Evolutionary conservation across 2,113 vertebrate genomes (phyloP), one percentile per base, ranked within the genome.

Genomic region (Prunella fulvescens): DNA sequence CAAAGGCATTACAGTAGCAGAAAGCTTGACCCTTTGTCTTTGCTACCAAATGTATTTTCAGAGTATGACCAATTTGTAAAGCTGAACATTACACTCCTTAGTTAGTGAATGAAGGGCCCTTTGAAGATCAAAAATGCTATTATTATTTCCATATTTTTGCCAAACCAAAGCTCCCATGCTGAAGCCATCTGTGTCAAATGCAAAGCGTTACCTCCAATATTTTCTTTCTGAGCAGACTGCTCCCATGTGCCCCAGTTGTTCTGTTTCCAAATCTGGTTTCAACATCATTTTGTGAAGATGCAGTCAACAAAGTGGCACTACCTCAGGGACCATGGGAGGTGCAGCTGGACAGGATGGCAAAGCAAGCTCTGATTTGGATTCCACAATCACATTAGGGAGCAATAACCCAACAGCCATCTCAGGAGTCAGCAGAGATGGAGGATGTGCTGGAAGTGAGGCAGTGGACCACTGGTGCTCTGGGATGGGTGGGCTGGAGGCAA

Each of bases 51-150:
- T 51, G n/a, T 66, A 84, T 90, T 95, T 95, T 54, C 88, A 60
- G 53, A 67, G 54, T 77, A 91, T 90, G 92, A 87, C 79, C 85
- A 53, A 92, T 88, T 81, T 57, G 56, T 88, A 84, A 95, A 86
- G 60, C 74, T 16, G 31, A 64, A 84, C 72, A 70, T 91, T 80
- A 83, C 45, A 88, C 35, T 86, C 83, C 70, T 88, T 88, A 88
- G 67, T 84, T 88, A 88, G 85, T 45, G 85, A 86, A 62, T n/a
- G 69, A 86, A 76, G 57, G 86, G 39, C 16, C 56, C 89, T 97
- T 94, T 95, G 95, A 96, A 96, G 94, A 96, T 90, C 88, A 96
- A 61, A 95, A 69, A 47, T 62, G 26, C 56, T 69, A 53, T 81
- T 81, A 96, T 89, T 95, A 78, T 88, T 94, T 78, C 94, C 84